A percentile compares a stretch with the other conserved stretches of the same genome.
phyloP scores from a whole-genome alignment of 2,797 vertebrate species.

The Choloepus didactylus region DNA sequence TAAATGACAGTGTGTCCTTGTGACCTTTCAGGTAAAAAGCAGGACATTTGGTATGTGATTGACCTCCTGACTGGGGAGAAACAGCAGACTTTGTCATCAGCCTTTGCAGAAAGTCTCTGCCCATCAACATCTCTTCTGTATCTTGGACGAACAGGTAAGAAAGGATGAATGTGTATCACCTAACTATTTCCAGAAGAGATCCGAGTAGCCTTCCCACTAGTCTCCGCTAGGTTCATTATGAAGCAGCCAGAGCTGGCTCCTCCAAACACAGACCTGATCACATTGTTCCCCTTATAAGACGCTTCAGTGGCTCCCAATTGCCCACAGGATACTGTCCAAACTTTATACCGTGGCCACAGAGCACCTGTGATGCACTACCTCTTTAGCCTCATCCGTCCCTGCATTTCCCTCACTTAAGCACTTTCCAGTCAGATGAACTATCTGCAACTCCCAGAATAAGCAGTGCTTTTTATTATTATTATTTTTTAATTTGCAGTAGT shows the following conservation, averaged over 20 bases:
- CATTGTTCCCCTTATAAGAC: background rate
- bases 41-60: constrained; percentile 98
- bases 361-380: background rate
- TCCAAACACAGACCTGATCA: background rate
- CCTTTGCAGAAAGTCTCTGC: constrained; percentile 96
- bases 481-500: background rate
- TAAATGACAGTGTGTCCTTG: constrained; percentile 48
- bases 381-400: background rate
- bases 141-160: constrained; percentile 93
- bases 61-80: constrained; percentile 98
- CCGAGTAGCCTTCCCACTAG: background rate
- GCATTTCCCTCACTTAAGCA: background rate
- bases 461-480: background rate
- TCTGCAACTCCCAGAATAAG: background rate
- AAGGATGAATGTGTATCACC: background rate
- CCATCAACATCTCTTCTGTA: constrained; percentile 97
- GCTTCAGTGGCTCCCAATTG: background rate
- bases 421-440: background rate
- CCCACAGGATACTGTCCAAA: background rate
- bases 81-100: constrained; percentile 97
- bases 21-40: constrained; percentile 95
- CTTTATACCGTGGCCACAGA: background rate
- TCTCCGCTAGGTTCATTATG: background rate
- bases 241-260: background rate
- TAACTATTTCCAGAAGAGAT: background rate